Percentiles rank a stretch among this genome's conserved stretches.
Evolutionary conservation across 53 echinoderm and acorn worm species (phyloP).

Genomic region (Holothuria leucospilota): DNA sequence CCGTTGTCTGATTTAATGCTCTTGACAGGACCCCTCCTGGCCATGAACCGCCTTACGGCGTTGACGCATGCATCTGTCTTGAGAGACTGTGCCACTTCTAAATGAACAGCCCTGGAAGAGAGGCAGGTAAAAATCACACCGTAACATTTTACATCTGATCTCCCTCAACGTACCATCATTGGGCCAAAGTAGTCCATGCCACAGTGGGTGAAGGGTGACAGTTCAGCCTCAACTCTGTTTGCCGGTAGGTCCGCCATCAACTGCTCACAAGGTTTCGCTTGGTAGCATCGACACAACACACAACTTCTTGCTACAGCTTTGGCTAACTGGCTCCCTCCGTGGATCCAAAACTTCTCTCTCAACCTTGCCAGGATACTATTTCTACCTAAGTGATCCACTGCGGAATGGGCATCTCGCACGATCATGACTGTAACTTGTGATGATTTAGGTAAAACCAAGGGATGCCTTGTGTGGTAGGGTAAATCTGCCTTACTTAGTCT

Average conservation of each 20-base stretch:
- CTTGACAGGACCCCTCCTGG: conserved; percentile 61
- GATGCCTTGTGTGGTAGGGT: conserved; percentile 36
- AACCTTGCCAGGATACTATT: conserved; percentile 44
- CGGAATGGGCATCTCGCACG: conserved; percentile 41
- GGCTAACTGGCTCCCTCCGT: conserved; percentile 34
- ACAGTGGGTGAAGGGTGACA: conserved; percentile 56
- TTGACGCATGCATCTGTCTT: conserved; percentile 64
- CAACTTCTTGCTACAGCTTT: conserved; percentile 50
- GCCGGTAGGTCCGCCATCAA: conserved; percentile 68
- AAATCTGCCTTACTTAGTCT: conserved; percentile 42
- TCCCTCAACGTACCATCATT: conserved; percentile 62
- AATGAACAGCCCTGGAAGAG: conserved; percentile 59
- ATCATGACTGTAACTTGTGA: conserved; percentile 47
- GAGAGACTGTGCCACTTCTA: conserved; percentile 59
- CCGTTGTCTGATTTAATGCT: conserved; percentile 64
- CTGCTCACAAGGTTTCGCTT: conserved; percentile 57
- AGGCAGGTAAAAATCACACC: conserved; percentile 70
- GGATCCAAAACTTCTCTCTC: conserved; percentile 58
- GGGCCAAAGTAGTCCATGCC: conserved; percentile 73
- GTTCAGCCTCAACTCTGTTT: conserved; percentile 55
- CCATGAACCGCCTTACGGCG: conserved; percentile 57
- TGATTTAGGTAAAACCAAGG: conserved; percentile 36
- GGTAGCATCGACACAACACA: conserved; percentile 54
- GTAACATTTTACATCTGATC: conserved; percentile 60
- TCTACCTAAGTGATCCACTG: conserved; percentile 58